Percentiles rank a stretch among this genome's conserved stretches.
Conservation (phyloP, 23 tunicate genomes). For the Trididemnum clinides region DNA sequence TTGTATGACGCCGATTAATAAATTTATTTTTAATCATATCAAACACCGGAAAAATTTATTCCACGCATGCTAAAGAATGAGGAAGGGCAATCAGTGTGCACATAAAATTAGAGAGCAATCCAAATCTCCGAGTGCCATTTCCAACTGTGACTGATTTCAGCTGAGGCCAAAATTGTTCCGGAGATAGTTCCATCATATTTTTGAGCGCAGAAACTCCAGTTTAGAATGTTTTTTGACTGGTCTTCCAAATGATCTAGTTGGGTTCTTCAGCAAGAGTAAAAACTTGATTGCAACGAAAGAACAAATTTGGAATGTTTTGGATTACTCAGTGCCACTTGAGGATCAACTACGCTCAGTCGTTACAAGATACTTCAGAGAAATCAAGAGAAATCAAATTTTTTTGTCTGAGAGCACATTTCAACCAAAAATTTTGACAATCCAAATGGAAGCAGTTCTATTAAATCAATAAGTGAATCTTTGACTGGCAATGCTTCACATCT, state of each 20-base stretch:
- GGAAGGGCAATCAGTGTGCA: not conserved
- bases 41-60: not conserved
- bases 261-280: not conserved
- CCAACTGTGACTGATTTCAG: not conserved
- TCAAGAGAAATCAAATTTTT: no score
- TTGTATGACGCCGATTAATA: not conserved
- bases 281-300: not conserved
- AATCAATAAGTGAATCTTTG: no score
- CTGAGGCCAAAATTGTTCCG: not conserved
- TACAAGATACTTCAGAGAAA: no score
- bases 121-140: not conserved
- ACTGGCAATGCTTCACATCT: no score
- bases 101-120: not conserved
- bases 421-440: no score
- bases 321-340: no score
- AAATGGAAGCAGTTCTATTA: no score
- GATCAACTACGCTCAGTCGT: no score
- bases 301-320: no score
- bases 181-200: not conserved
- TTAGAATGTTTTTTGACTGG: not conserved
- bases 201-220: not conserved
- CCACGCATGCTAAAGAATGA: conserved; percentile 6
- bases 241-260: not conserved
- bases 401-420: no score
- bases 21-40: not conserved